Percentiles rank a stretch among this genome's conserved stretches.
Conservation (phyloP, 2,797 vertebrate genomes). For the Phoeniculus purpureus region DNA sequence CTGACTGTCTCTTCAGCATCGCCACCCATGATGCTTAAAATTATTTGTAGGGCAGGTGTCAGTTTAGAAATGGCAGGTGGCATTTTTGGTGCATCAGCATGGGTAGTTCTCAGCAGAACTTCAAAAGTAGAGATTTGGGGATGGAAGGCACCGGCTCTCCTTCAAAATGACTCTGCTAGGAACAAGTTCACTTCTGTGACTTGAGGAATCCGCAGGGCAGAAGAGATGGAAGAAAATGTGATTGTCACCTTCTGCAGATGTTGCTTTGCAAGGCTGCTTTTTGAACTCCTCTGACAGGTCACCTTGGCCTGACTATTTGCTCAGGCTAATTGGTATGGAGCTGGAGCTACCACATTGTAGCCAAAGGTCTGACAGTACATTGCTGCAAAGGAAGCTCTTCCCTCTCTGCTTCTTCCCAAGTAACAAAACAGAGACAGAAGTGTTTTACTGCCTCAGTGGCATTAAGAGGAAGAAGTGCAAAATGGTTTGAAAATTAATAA, state of each 20-base stretch:
- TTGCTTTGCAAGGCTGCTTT: neutral
- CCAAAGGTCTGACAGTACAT: neutral
- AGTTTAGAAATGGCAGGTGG: neutral
- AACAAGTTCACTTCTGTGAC: fast-evolving
- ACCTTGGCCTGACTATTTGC: neutral
- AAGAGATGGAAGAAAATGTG: neutral
- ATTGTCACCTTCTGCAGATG: neutral
- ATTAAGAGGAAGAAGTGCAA: neutral
- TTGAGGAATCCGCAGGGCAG: neutral
- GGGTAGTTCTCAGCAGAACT: neutral
- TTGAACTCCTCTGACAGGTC: neutral
- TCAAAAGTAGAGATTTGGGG: neutral
- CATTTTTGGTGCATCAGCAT: neutral
- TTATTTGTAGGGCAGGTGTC: neutral
- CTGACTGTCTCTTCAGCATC: neutral
- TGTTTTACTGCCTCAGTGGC: neutral
- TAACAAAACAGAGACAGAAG: neutral
- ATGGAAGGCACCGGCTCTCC: neutral
- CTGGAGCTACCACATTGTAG: neutral
- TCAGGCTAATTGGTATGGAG: neutral
- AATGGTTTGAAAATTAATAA: neutral
- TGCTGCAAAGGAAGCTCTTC: neutral
- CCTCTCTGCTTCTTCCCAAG: neutral
- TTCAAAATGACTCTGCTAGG: neutral
- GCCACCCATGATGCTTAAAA: neutral